Percentiles rank a stretch among this genome's conserved stretches.
phyloP scores from a whole-genome alignment of 2,797 vertebrate species.

The Columba guinea region DNA sequence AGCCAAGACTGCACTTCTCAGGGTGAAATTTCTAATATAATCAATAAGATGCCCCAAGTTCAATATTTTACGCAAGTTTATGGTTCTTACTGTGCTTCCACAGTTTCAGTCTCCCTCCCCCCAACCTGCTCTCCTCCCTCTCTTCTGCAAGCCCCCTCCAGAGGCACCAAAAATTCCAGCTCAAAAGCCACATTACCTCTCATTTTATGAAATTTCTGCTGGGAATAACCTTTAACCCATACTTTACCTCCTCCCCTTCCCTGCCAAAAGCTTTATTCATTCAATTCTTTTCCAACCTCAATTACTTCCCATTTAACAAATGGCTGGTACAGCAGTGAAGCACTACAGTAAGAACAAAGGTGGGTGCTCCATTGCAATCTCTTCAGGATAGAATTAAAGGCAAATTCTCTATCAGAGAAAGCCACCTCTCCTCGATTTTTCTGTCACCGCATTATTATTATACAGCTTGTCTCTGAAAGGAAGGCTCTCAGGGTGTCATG shows the following conservation, averaged over 20 bases:
- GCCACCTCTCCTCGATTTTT: constrained; percentile 54
- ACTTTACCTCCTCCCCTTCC: constrained; percentile 56
- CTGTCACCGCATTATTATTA: constrained; percentile 57
- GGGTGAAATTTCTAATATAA: background rate
- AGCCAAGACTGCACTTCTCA: background rate
- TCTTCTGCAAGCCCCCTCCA: constrained; percentile 12
- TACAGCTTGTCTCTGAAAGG: constrained; percentile 66
- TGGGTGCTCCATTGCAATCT: constrained; percentile 68
- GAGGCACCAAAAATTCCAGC: constrained; percentile 33
- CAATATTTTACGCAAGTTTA: constrained; percentile 23
- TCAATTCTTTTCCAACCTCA: constrained; percentile 66
- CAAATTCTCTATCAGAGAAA: constrained; percentile 58
- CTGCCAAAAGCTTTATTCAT: constrained; percentile 67
- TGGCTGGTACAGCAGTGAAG: constrained; percentile 58
- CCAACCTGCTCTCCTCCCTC: background rate
- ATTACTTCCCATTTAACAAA: constrained; percentile 73
- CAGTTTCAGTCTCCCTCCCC: background rate
- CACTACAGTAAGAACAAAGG: constrained; percentile 68
- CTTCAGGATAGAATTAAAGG: constrained; percentile 60
- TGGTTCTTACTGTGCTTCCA: background rate
- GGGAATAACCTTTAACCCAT: constrained; percentile 63
- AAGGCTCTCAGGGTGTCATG: constrained; percentile 57
- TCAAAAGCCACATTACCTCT: constrained; percentile 64
- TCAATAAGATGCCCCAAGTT: background rate
- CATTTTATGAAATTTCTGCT: constrained; percentile 67